Evolutionary conservation across 2,888 invertebrate genomes (phyloP).

Genomic region (Oasisia sp.): DNA sequence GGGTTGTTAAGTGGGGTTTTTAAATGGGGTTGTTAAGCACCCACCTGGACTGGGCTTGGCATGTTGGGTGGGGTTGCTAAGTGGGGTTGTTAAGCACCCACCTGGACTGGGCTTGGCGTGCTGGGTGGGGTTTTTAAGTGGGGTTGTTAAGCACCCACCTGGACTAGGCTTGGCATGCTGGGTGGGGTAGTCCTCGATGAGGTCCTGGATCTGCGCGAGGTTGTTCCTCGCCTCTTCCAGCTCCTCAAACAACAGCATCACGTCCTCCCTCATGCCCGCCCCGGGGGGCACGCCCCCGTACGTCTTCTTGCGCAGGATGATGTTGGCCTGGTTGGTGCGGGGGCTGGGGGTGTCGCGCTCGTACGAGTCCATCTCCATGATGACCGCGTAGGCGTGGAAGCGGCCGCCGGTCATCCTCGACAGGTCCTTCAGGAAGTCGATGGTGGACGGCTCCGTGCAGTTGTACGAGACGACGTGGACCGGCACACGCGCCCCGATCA

Average conservation of each 20-base stretch:
- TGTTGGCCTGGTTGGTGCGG: constrained; percentile 53
- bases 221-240: constrained; percentile 62
- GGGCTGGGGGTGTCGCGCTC: constrained; percentile 51
- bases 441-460: constrained; percentile 58
- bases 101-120: not conserved
- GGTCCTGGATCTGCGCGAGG: constrained; percentile 53
- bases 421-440: constrained; percentile 58
- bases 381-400: constrained; percentile 64
- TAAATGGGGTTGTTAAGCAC: too few relatives aligned
- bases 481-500: constrained; percentile 49
- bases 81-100: not conserved
- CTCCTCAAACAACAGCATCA: constrained; percentile 64
- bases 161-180: not conserved
- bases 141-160: not conserved
- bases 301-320: constrained; percentile 59
- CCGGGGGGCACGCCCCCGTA: constrained; percentile 64
- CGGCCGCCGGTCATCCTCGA: constrained; percentile 56
- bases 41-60: not conserved
- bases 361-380: constrained; percentile 63
- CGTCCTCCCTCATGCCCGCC: constrained; percentile 63
- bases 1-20: too few relatives aligned
- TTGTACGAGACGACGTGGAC: constrained; percentile 64
- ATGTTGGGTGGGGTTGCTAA: not conserved
- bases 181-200: constrained; percentile 51
- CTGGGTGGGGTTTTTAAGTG: not conserved